Base-by-base conservation (phyloP, 2,888 invertebrate species). In the Drosophila melanosoma region DNA sequence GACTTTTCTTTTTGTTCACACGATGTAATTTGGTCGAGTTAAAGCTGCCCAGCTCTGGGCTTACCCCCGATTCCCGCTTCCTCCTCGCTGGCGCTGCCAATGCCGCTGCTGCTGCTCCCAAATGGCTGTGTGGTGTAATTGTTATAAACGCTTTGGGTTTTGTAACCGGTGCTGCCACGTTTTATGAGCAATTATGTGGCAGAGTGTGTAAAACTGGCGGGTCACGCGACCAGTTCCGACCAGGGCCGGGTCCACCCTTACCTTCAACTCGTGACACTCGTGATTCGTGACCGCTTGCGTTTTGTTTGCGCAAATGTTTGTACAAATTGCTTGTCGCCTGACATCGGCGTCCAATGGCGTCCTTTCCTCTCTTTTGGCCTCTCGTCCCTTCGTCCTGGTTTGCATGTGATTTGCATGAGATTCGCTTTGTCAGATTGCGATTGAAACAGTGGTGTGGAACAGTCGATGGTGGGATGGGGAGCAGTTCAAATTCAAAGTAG, bases 111-210 rank as follows among this genome's bases (percentile, higher is more conserved):
- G 11, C 23, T 42, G 53, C 17, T 74, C 69, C 69, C 59, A 74
- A 63, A 74, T 42, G 65, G 67, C 54, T 53, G 63, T 15, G 45
- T 15, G 23, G 77, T 68, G 61, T 90, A 83, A 82, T 84, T 88
- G 83, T 71, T 86, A 79, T 88, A 85, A 84, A 88, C 80, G 71
- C 57, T 81, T 70, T 29, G 54, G 71, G 63, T 63, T 64, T 60
- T 65, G 67, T 81, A 81, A 81, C 73, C 78, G 78, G 64, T 63
- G 67, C 62, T 69, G 79, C 67, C 42, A 68, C 69, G 74, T 73
- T 79, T 89, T 87, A 91, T 79, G 80, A 76, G 79, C 91, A 91
- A 89, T 91, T 92, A 91, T 73, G 83, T 82, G 88, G 73, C 76
- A 81, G 84, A 86, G 87, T 88, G 82, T 74, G 84, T 81, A 84